These are phyloP conservation scores for Lethocerus indicus DNA, from an alignment of 1,140 invertebrate species.

Conservation along the genomic window DNA sequence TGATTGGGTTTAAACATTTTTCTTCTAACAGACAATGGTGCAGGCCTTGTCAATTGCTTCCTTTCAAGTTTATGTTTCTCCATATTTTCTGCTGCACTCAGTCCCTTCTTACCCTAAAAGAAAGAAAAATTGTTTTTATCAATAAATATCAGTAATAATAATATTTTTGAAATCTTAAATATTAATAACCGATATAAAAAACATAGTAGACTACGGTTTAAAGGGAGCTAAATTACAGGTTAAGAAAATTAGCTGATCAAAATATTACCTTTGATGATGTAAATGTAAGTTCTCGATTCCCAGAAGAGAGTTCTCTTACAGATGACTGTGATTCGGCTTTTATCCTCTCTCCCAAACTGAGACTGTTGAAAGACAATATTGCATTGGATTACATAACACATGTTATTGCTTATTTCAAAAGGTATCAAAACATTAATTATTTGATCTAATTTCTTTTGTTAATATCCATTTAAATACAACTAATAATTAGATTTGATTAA, in stretches of 20 bases:
- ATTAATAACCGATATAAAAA: background rate
- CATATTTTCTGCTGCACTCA: conserved; percentile 6
- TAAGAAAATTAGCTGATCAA: conserved; percentile 1
- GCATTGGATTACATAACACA: background rate
- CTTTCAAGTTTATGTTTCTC: conserved; percentile 7
- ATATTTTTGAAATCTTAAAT: background rate
- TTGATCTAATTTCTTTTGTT: background rate
- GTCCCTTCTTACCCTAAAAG: conserved; percentile 7
- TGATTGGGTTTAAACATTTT: background rate
- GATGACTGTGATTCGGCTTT: conserved; percentile 12
- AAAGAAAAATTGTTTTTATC: background rate
- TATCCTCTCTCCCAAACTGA: conserved; percentile 16
- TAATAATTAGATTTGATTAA: background rate
- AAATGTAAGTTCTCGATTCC: conserved; percentile 19
- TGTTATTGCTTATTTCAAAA: background rate
- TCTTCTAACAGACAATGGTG: conserved; percentile 9
- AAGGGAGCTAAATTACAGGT: too few relatives aligned
- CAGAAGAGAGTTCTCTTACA: conserved; percentile 15
- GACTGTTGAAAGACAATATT: conserved; percentile 8
- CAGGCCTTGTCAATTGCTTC: background rate
- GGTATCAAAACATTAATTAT: background rate
- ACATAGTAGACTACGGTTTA: too few relatives aligned
- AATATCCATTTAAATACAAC: background rate
- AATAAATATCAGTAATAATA: background rate
- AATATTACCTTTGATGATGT: conserved; percentile 15